phyloP scores from a whole-genome alignment of 2,797 vertebrate genomes.

The Falco rusticolus region DNA sequence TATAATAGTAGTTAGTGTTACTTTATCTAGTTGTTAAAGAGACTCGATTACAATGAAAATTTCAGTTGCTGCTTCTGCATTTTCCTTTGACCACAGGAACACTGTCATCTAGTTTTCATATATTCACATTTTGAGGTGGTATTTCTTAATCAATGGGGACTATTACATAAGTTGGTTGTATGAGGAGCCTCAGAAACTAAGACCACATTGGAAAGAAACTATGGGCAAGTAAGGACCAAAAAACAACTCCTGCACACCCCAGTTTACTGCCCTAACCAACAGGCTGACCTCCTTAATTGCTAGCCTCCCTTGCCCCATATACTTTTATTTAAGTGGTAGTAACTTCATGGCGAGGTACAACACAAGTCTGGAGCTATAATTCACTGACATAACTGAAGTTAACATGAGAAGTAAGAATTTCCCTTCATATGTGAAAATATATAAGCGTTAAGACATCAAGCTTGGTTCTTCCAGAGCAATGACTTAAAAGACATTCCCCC shows the following conservation, averaged over 20 bases:
- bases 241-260: background rate
- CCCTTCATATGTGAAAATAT: background rate
- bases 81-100: background rate
- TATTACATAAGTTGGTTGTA: background rate
- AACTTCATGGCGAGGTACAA: background rate
- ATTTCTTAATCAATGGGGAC: background rate
- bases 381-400: background rate
- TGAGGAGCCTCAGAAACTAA: background rate
- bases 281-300: background rate
- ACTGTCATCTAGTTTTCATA: background rate
- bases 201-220: background rate
- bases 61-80: background rate
- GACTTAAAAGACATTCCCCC: accelerated
- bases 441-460: background rate
- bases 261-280: background rate
- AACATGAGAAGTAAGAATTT: background rate
- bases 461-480: background rate
- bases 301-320: background rate
- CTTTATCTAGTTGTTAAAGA: background rate
- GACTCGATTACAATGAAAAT: background rate
- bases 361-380: background rate
- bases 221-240: background rate
- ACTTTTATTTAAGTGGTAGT: background rate
- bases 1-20: background rate
- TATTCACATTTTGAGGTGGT: background rate